Conservation (phyloP, 1,140 invertebrate species). For the Hyposmocoma kahamanoa region DNA sequence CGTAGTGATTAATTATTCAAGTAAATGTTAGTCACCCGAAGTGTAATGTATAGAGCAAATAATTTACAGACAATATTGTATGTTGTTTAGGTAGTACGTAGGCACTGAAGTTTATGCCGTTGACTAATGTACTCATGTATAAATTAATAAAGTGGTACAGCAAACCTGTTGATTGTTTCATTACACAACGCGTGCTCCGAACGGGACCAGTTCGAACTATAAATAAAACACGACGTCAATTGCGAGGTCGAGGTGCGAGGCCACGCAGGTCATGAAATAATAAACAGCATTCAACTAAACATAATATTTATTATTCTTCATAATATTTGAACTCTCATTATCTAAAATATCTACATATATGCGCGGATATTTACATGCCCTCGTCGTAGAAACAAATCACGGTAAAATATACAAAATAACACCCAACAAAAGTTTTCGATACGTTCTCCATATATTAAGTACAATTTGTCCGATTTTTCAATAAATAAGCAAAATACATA, state of each 20-base stretch:
- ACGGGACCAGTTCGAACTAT: too few relatives aligned
- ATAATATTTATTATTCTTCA: constrained; percentile 67
- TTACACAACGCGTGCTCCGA: too few relatives aligned
- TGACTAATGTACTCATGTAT: constrained; percentile 66
- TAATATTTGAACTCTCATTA: constrained; percentile 70
- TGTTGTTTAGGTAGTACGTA: constrained; percentile 70
- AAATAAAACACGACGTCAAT: too few relatives aligned
- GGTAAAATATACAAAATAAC: constrained; percentile 62
- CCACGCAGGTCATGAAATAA: too few relatives aligned
- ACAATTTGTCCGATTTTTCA: constrained; percentile 23
- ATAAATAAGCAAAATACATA: constrained; percentile 1
- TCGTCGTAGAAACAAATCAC: constrained; percentile 54
- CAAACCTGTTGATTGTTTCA: constrained; percentile 2
- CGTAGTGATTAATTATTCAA: constrained; percentile 20
- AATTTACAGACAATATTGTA: constrained; percentile 67
- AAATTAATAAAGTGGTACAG: constrained; percentile 58
- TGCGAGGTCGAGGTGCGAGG: too few relatives aligned
- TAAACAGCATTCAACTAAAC: constrained; percentile 54
- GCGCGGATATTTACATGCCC: constrained; percentile 62
- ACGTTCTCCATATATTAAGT: constrained; percentile 29
- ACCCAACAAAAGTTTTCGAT: constrained; percentile 42
- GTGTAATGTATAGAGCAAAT: constrained; percentile 51
- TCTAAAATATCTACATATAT: constrained; percentile 68
- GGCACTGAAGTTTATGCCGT: constrained; percentile 70
- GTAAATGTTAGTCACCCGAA: constrained; percentile 44